Evolutionary conservation across 2,888 invertebrate species (phyloP).

Genomic region (Salpingus planirostris): DNA sequence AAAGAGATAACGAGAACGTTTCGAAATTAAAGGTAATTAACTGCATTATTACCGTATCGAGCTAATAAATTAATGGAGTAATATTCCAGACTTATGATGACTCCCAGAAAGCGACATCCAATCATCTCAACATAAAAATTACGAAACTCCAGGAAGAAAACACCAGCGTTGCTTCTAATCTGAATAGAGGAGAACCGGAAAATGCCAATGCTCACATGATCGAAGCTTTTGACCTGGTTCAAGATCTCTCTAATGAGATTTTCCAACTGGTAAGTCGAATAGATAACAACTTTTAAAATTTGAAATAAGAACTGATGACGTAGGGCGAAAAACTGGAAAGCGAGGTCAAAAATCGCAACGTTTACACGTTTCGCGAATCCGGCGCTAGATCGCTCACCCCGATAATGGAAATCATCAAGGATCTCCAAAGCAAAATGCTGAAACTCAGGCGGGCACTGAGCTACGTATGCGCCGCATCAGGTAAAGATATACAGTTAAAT

Average conservation of each 20-base stretch:
- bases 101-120: constrained; percentile 38
- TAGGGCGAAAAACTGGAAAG: constrained; percentile 21
- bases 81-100: constrained; percentile 34
- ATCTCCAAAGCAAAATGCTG: constrained; percentile 35
- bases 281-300: too few relatives aligned
- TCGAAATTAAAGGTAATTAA: constrained; percentile 7
- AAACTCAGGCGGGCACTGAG: constrained; percentile 39
- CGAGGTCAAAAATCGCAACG: constrained; percentile 12
- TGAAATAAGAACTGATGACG: constrained; percentile 12
- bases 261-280: constrained; percentile 31
- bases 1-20: constrained; percentile 5
- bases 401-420: constrained; percentile 19
- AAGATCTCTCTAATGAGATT: constrained; percentile 38
- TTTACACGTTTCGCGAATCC: constrained; percentile 6
- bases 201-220: constrained; percentile 20
- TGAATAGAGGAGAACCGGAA: constrained; percentile 26
- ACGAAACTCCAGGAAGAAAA: constrained; percentile 40
- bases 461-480: constrained; percentile 38
- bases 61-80: constrained; percentile 1
- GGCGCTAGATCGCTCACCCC: constrained; percentile 9
- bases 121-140: constrained; percentile 38
- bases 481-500: constrained; percentile 25
- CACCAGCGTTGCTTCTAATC: constrained; percentile 24
- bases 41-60: too few relatives aligned
- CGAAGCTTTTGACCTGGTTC: constrained; percentile 35